These are phyloP conservation scores for Mus minutoides DNA, from an alignment of 2,797 vertebrate genomes.

Conservation along the genomic window DNA sequence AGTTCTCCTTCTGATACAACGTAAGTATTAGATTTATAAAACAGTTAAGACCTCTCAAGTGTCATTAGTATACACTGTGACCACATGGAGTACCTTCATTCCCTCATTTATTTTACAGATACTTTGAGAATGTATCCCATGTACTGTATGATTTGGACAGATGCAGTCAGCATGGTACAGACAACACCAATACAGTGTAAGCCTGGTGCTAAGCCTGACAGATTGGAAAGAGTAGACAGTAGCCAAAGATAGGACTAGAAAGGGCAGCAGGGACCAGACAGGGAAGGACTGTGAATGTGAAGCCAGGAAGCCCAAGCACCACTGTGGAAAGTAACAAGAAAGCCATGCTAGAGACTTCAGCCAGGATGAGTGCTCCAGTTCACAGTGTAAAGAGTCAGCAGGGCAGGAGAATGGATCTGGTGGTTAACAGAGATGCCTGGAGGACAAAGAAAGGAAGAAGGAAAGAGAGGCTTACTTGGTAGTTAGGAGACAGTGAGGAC, in stretches of 20 bases:
- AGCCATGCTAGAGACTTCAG: slow-evolving; percentile 28
- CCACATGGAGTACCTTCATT: neutral
- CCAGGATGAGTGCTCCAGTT: neutral
- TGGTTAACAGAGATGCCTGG: neutral
- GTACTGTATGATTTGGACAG: neutral
- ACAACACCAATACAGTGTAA: neutral
- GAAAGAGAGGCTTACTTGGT: neutral
- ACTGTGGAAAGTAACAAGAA: neutral
- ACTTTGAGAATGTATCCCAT: neutral
- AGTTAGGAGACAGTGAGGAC: neutral
- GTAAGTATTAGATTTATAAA: neutral
- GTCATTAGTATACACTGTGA: neutral
- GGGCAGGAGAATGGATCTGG: neutral
- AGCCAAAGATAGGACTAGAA: neutral
- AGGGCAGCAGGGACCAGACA: neutral
- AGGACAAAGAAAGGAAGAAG: neutral
- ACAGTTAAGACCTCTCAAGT: slow-evolving; percentile 34
- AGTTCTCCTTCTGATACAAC: neutral
- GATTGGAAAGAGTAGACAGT: neutral
- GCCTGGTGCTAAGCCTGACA: neutral
- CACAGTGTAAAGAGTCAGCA: neutral
- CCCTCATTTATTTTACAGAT: slow-evolving; percentile 29
- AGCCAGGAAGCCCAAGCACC: neutral
- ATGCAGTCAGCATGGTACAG: slow-evolving; percentile 18
- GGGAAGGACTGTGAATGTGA: neutral